These are phyloP conservation scores for Syndactyla subalaris DNA, from an alignment of 2,797 vertebrate species.

Conservation along the genomic window DNA sequence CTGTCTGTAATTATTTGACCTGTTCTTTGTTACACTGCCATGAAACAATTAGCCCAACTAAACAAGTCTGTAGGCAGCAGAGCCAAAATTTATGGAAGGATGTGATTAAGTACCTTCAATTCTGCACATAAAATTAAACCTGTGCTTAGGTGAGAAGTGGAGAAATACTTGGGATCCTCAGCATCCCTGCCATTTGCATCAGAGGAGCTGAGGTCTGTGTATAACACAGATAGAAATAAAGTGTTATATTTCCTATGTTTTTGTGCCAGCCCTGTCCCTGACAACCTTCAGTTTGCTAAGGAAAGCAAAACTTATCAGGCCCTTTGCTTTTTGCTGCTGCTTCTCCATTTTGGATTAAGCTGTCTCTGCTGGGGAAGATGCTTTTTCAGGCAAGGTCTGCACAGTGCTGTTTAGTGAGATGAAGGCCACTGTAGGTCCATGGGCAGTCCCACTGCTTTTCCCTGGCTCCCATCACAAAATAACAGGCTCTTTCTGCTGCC, in stretches of 20 bases:
- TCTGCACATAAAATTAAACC: not conserved
- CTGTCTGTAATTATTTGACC: not conserved
- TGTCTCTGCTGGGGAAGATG: not conserved
- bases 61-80: not conserved
- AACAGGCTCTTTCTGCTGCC: not conserved
- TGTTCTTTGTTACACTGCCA: not conserved
- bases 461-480: not conserved
- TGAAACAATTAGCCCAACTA: not conserved
- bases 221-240: rapidly evolving
- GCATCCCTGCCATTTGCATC: not conserved
- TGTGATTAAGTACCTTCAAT: not conserved
- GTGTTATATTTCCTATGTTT: not conserved
- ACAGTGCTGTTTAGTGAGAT: not conserved
- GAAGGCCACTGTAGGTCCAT: not conserved
- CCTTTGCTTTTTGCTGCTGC: not conserved
- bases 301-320: not conserved
- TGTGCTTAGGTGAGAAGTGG: not conserved
- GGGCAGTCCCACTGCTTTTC: not conserved
- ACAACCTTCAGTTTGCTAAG: not conserved
- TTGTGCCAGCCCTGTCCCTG: not conserved
- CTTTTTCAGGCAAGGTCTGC: not conserved
- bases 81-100: not conserved
- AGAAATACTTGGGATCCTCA: not conserved
- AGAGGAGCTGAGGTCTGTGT: not conserved
- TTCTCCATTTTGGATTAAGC: not conserved